Percentiles rank a stretch among this genome's conserved stretches.
Evolutionary conservation across 2,888 invertebrate genomes (phyloP).

Genomic region (Melanchra persicariae): DNA sequence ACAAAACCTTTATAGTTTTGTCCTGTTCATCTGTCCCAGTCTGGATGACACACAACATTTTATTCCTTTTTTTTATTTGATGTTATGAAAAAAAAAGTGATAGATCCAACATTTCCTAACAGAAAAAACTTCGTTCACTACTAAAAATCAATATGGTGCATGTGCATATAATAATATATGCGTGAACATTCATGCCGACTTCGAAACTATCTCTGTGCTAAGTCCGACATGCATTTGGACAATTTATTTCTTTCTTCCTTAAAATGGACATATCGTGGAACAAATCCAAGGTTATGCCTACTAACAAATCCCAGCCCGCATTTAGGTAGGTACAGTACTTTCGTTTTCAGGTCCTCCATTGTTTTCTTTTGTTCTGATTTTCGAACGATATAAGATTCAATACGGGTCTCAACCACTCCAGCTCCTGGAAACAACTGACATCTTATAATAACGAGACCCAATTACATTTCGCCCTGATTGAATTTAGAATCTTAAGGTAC

Average conservation of each 20-base stretch:
- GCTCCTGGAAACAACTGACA: constrained; percentile 25
- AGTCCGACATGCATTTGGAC: too few relatives aligned
- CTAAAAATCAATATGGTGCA: too few relatives aligned
- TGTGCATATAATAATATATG: too few relatives aligned
- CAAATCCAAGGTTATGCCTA: background rate
- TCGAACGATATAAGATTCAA: constrained; percentile 10
- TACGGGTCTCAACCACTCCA: constrained; percentile 1
- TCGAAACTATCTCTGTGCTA: too few relatives aligned
- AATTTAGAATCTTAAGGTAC: constrained; percentile 27
- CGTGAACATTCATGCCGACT: too few relatives aligned
- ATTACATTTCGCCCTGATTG: constrained; percentile 32
- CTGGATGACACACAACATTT: too few relatives aligned
- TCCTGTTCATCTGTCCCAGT: too few relatives aligned
- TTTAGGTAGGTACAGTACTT: background rate
- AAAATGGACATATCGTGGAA: background rate
- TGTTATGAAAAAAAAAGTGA: too few relatives aligned
- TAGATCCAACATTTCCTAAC: too few relatives aligned
- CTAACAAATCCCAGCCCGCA: background rate
- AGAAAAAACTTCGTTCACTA: too few relatives aligned
- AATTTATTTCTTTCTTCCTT: background rate
- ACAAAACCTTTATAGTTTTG: too few relatives aligned
- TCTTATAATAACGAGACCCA: constrained; percentile 26
- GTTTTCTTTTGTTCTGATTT: constrained; percentile 18
- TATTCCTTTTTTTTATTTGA: too few relatives aligned
- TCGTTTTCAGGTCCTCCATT: constrained; percentile 10